Conservation (phyloP, 2,888 invertebrate genomes). For the Drosophila anomalata region DNA sequence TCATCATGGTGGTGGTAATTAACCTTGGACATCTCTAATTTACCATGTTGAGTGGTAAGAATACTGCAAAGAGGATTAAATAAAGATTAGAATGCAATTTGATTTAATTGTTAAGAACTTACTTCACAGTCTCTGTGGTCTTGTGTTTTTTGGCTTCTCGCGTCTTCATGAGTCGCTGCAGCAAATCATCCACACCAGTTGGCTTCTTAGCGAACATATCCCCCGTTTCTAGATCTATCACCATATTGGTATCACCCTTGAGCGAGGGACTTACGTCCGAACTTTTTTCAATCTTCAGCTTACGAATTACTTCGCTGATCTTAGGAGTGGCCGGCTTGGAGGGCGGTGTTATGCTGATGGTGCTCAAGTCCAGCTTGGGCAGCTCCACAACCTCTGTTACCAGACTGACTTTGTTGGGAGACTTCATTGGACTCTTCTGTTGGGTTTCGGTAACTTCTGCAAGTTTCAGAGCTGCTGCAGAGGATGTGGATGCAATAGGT, state of each 20-base stretch:
- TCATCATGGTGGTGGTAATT: conserved; percentile 72
- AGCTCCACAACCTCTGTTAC: conserved; percentile 71
- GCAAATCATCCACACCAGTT: conserved; percentile 87
- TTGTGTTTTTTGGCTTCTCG: conserved; percentile 86
- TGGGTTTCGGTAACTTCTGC: background rate
- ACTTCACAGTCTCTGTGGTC: conserved; percentile 85
- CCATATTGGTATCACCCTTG: conserved; percentile 85
- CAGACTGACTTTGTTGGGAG: conserved; percentile 45
- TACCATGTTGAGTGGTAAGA: conserved; percentile 83
- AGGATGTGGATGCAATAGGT: conserved; percentile 25
- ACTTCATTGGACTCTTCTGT: background rate
- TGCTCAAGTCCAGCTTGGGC: conserved; percentile 74
- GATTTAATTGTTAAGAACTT: background rate
- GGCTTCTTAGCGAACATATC: conserved; percentile 82
- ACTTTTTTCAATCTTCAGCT: conserved; percentile 62
- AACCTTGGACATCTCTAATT: conserved; percentile 83
- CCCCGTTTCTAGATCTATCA: conserved; percentile 87
- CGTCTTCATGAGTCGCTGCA: conserved; percentile 90
- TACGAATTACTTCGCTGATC: conserved; percentile 66
- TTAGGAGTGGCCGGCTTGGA: conserved; percentile 54
- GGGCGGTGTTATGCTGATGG: conserved; percentile 59
- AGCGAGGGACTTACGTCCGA: conserved; percentile 84
- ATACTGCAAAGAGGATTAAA: conserved; percentile 79
- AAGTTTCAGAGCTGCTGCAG: conserved; percentile 10
- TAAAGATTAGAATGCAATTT: background rate